Evolutionary conservation across 2,888 invertebrate species (phyloP), one percentile per base, ranked within the genome.

Genomic region (Hypomecis punctinalis): DNA sequence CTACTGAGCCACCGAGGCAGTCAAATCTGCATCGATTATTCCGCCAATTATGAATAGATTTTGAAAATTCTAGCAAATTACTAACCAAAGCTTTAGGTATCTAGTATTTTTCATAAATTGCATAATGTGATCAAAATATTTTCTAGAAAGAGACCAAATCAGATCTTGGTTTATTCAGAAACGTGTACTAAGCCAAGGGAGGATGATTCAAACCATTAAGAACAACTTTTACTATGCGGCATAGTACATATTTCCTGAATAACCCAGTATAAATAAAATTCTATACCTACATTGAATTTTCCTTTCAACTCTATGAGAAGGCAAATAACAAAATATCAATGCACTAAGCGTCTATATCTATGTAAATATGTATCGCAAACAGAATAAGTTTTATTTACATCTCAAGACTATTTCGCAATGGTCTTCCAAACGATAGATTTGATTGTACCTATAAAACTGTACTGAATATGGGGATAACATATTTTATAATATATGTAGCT

Each of bases 381-480:
- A 76, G 74, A 81, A 82, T 79, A 80, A 85, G 74, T 82, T 83
- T 84, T 88, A 88, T 83, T 81, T 84, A 85, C 84, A 86, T 83
- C 73, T 78, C 77, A 80, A 80, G 71, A 76, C 13, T 33, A 23
- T 40, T 52, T 39, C 39, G 79, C 23, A 23, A 23, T 23, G 3
- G 3, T 23, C 23, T 36, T 78, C 76, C 76, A 81, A 74, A 40
- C 40, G 8, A 9, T 40, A 40, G 40, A 40, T 40, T 40, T 40
- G 10, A 40, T 9, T 8, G 8, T 40, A 40, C 9, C 9, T 8
- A 40, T 40, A 40, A 40, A 40, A 40, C 5, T 9, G 5, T 40
- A 40, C 5, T 40, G 9, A 40, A 40, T n/a, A n/a, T n/a, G n/a
- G n/a, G n/a, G n/a, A n/a, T n/a, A n/a, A n/a, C n/a, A n/a, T n/a